These are phyloP conservation scores for Caenorhabditis sp. DNA, from an alignment of 2,888 invertebrate genomes.

Conservation along the genomic window DNA sequence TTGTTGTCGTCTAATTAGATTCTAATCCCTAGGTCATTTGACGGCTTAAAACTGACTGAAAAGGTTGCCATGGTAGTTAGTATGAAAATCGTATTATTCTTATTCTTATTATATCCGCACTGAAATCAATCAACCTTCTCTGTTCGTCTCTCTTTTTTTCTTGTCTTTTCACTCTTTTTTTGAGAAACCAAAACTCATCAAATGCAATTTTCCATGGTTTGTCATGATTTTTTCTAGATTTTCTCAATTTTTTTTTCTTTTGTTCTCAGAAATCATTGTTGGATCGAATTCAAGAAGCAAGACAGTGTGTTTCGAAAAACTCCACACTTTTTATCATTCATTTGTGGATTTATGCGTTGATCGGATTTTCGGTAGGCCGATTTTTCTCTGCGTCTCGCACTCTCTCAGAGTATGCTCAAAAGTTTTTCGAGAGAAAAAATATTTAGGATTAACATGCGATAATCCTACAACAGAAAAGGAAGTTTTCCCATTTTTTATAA, in stretches of 20 bases:
- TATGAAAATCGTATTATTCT: neutral
- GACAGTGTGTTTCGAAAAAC: constrained; percentile 15
- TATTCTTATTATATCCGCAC: neutral
- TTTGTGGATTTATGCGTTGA: constrained; percentile 24
- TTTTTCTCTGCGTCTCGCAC: too few species aligned
- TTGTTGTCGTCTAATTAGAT: neutral
- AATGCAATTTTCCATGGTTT: neutral
- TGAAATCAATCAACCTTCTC: neutral
- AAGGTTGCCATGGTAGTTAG: neutral
- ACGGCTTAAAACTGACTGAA: neutral
- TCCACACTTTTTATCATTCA: constrained; percentile 21
- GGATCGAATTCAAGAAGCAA: constrained; percentile 29
- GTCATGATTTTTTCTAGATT: neutral
- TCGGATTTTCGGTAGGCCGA: constrained; percentile 27
- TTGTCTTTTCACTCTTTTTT: neutral
- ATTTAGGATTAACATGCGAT: too few species aligned
- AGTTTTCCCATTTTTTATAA: too few species aligned
- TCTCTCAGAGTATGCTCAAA: too few species aligned
- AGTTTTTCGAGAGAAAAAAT: too few species aligned
- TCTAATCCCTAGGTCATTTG: neutral
- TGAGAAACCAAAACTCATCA: neutral
- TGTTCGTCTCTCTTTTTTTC: neutral
- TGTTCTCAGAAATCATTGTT: constrained; percentile 23
- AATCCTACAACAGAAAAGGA: too few species aligned
- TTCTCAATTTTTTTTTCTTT: neutral